Evolutionary conservation across 2,888 invertebrate species (phyloP).

Genomic region (Ctenicera cuprea): DNA sequence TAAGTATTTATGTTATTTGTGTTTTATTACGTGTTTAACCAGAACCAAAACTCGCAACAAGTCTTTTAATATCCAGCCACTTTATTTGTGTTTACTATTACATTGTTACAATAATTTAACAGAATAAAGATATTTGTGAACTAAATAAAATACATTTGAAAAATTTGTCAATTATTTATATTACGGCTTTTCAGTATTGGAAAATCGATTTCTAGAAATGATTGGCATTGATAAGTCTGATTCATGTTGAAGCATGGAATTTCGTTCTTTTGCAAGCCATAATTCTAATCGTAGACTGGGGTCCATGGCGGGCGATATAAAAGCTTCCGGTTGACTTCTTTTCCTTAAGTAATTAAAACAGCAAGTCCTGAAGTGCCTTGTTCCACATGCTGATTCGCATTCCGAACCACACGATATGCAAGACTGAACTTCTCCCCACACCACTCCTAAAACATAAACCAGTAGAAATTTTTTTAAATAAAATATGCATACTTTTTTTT

Average conservation of each 20-base stretch:
- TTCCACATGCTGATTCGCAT: slow-evolving; percentile 81
- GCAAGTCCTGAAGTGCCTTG: slow-evolving; percentile 81
- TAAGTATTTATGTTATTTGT: too few relatives aligned
- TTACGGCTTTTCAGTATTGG: slow-evolving; percentile 27
- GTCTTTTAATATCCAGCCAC: not conserved
- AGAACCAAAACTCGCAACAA: too few relatives aligned
- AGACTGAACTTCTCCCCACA: slow-evolving; percentile 76
- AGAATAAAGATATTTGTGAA: not conserved
- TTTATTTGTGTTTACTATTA: not conserved
- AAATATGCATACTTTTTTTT: too few relatives aligned
- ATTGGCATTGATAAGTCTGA: slow-evolving; percentile 4
- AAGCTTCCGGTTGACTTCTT: slow-evolving; percentile 70
- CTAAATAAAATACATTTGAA: not conserved
- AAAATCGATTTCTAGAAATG: slow-evolving; percentile 19
- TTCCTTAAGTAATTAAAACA: slow-evolving; percentile 84
- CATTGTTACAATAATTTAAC: not conserved
- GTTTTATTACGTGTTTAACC: too few relatives aligned
- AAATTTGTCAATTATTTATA: not conserved
- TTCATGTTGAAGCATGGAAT: slow-evolving; percentile 55
- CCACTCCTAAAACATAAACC: slow-evolving; percentile 67
- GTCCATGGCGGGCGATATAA: slow-evolving; percentile 63
- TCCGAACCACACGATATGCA: slow-evolving; percentile 83
- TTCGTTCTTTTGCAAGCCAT: slow-evolving; percentile 68
- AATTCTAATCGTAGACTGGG: slow-evolving; percentile 68
- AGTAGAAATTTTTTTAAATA: too few relatives aligned